Evolutionary conservation across 37 sponge, comb jelly and placozoan species (phyloP), one percentile per base, ranked within the genome.

Genomic region (Ianthella basta): DNA sequence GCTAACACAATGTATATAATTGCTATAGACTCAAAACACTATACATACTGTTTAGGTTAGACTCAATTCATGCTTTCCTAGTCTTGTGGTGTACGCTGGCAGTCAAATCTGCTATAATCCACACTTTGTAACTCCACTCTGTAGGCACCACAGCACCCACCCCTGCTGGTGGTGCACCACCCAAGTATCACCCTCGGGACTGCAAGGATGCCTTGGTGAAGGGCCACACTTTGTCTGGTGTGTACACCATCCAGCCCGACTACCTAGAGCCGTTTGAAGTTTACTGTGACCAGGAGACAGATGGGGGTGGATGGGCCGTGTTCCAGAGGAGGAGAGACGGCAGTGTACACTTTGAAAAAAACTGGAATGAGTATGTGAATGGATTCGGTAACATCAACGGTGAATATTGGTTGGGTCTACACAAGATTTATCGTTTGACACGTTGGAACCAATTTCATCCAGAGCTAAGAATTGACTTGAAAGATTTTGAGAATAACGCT

Each of bases 291-390:
- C 32, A 37, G 73, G 30, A 30, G 39, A 66, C 68, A 24, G 39
- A 72, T 72, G 39, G 73, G 6, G 73, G 73, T 37, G 73, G 73
- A 30, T 72, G 73, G 73, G 19, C 73, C 10, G 38, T 72, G 8
- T 72, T 72, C 40, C 73, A 72, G 73, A 72, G 73, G 73, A 72
- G 73, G 19, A 33, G 10, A 13, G 73, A 72, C 73, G 23, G 66
- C 14, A 30, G 39, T 12, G 73, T 37, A 8, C 20, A 8, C 39
- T 72, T 72, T 33, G 37, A 72, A 20, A 72, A n/a, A 40, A 72
- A 23, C 19, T 72, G 73, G 73, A 40, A 72, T 8, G 37, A 72
- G 13, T 72, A 72, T 29, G 40, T 38, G 14, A 72, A 72, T 12
- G 73, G 73, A 12, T 72, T 72, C 19, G 73, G 73, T 37, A 30